Conservation (phyloP, 2,888 invertebrate genomes). For the Patella caerulea region DNA sequence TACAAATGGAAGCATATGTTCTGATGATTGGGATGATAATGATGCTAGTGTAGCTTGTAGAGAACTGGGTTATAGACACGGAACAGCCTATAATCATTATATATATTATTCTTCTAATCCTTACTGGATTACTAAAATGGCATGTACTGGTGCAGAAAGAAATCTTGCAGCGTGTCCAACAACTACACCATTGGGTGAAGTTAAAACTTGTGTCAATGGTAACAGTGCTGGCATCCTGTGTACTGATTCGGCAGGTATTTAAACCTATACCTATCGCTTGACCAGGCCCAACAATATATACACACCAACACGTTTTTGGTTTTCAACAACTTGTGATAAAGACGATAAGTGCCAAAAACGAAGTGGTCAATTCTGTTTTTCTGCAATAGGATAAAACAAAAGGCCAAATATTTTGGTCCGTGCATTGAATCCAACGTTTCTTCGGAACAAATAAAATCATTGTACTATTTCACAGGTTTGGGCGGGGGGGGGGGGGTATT, state of each 20-base stretch:
- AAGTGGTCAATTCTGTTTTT: no score
- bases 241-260: slow-evolving; percentile 48
- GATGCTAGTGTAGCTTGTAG: slow-evolving; percentile 58
- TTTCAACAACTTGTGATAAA: no score
- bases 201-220: slow-evolving; percentile 43
- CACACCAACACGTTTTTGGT: no score
- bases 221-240: slow-evolving; percentile 60
- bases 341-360: no score
- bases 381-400: no score
- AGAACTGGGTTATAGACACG: slow-evolving; percentile 54
- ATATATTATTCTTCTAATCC: slow-evolving; percentile 61
- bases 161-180: slow-evolving; percentile 49
- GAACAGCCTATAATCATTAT: slow-evolving; percentile 58
- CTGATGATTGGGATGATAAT: slow-evolving; percentile 53
- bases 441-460: no score
- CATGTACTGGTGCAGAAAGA: slow-evolving; percentile 55
- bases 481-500: no score
- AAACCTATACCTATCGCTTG: no score
- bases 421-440: no score
- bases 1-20: slow-evolving; percentile 56
- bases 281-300: no score
- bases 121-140: slow-evolving; percentile 75
- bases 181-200: slow-evolving; percentile 41
- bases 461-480: no score
- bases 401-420: no score